Percentiles rank a stretch among this genome's conserved stretches.
phyloP scores from a whole-genome alignment of 2,113 vertebrate species.

The Ariopsis seemanni region DNA sequence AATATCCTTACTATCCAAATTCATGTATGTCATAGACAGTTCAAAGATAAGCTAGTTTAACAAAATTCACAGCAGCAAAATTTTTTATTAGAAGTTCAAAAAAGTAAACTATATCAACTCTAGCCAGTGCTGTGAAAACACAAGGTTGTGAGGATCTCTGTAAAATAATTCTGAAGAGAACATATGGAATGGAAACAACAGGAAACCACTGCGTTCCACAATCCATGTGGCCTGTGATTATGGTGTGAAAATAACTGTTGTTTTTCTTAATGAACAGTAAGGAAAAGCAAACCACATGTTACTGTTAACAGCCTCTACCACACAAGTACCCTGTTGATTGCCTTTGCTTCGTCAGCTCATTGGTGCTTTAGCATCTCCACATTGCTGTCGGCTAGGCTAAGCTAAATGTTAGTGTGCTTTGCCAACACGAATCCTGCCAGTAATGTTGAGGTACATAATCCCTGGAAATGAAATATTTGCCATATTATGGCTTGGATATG shows the following conservation, averaged over 20 bases:
- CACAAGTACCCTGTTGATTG: constrained; percentile 50
- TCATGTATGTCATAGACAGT: neutral
- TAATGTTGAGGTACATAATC: constrained; percentile 26
- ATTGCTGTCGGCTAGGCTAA: neutral
- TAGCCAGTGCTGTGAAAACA: neutral
- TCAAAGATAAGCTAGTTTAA: neutral
- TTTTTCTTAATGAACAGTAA: constrained; percentile 64
- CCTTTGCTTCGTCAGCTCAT: constrained; percentile 25
- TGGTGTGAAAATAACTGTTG: constrained; percentile 55
- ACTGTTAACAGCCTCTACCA: constrained; percentile 46
- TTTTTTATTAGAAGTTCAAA: neutral
- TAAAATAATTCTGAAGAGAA: constrained; percentile 28
- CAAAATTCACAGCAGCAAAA: neutral
- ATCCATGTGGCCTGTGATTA: constrained; percentile 60
- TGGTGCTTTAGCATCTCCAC: neutral
- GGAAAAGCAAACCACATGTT: constrained; percentile 57
- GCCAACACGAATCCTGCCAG: constrained; percentile 21
- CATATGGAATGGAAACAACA: constrained; percentile 47
- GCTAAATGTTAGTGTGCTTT: neutral
- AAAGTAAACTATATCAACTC: constrained; percentile 4
- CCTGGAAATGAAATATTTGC: constrained; percentile 30
- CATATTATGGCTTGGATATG: constrained; percentile 28
- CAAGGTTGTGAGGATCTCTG: neutral
- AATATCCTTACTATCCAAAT: neutral
- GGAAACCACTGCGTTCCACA: constrained; percentile 53